Evolutionary conservation across 30 jellyfish, hydroid and myxozoan species (phyloP).

Genomic region (Chironex yamaguchii): DNA sequence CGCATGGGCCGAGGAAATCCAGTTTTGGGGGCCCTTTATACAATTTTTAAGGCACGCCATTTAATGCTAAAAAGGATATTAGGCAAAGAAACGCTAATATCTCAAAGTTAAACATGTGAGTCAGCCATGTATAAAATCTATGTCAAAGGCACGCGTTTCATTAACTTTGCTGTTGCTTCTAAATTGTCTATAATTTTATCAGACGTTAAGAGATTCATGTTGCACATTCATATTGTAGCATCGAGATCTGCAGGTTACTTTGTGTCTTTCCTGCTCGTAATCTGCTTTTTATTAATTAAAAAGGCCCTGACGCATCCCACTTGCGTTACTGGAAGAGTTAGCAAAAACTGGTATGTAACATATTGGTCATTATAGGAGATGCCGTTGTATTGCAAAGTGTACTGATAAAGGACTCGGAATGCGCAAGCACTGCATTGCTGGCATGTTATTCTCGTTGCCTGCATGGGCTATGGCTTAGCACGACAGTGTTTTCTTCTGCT

Average conservation of each 20-base stretch:
- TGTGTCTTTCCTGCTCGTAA: neutral
- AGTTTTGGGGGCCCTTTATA: too few relatives aligned
- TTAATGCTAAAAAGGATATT: too few relatives aligned
- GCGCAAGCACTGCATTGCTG: slow-evolving; percentile 32
- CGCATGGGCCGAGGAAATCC: too few relatives aligned
- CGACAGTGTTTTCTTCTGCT: too few relatives aligned
- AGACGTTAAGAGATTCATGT: slow-evolving; percentile 11
- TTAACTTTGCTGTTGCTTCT: too few relatives aligned
- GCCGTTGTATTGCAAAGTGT: slow-evolving; percentile 23
- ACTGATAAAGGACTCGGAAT: slow-evolving; percentile 25
- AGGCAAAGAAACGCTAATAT: too few relatives aligned
- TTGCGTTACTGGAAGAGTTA: neutral
- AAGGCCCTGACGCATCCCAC: slow-evolving; percentile 3
- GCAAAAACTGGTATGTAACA: neutral
- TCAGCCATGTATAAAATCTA: too few relatives aligned
- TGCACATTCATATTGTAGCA: slow-evolving; percentile 45
- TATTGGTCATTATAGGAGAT: neutral
- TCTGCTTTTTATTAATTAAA: slow-evolving; percentile 8
- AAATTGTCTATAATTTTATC: too few relatives aligned
- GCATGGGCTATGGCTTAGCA: slow-evolving; percentile 14
- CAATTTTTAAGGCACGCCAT: too few relatives aligned
- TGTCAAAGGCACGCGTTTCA: too few relatives aligned
- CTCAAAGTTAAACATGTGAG: too few relatives aligned
- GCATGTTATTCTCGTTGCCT: neutral
- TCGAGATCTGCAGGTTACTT: slow-evolving; percentile 19